phyloP scores from a whole-genome alignment of 2,888 invertebrate species.

The Acrocyrtus sp. region DNA sequence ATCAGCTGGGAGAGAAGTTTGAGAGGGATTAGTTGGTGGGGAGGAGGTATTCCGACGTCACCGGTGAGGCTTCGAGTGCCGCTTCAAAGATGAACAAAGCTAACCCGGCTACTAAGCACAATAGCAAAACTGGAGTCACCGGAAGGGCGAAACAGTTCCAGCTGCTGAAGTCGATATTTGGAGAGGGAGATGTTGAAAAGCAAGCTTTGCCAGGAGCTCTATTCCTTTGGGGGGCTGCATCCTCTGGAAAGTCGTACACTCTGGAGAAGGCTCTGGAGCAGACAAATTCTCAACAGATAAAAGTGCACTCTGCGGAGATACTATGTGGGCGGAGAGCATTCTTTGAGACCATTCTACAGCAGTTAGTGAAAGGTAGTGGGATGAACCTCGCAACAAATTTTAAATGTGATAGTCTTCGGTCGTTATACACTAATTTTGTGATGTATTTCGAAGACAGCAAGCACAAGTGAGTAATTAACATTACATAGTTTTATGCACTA shows the following conservation, averaged over 20 bases:
- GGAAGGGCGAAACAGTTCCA: background rate
- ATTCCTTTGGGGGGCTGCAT: constrained; percentile 43
- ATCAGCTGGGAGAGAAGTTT: too few relatives aligned
- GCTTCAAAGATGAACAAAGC: too few relatives aligned
- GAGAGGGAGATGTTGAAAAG: background rate
- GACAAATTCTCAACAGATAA: constrained; percentile 1
- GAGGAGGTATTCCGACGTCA: too few relatives aligned
- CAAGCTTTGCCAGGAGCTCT: constrained; percentile 27
- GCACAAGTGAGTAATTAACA: background rate
- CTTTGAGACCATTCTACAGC: constrained; percentile 50
- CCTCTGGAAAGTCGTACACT: constrained; percentile 46
- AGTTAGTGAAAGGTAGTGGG: constrained; percentile 14
- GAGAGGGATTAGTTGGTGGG: too few relatives aligned
- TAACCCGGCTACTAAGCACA: too few relatives aligned
- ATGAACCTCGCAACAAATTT: background rate
- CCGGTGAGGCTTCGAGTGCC: too few relatives aligned
- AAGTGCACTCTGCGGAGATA: constrained; percentile 37
- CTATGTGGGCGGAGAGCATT: constrained; percentile 51
- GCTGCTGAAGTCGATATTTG: background rate
- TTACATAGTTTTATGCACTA: background rate
- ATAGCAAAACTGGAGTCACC: too few relatives aligned
- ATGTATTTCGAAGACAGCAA: background rate
- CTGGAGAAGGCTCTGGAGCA: constrained; percentile 26
- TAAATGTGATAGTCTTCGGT: constrained; percentile 26
- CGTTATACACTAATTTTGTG: constrained; percentile 21